A percentile compares a stretch with the other conserved stretches of the same genome.
Evolutionary conservation across 35 echinoderm and acorn worm genomes (phyloP).

Genomic region (Stichopus chloronotus): DNA sequence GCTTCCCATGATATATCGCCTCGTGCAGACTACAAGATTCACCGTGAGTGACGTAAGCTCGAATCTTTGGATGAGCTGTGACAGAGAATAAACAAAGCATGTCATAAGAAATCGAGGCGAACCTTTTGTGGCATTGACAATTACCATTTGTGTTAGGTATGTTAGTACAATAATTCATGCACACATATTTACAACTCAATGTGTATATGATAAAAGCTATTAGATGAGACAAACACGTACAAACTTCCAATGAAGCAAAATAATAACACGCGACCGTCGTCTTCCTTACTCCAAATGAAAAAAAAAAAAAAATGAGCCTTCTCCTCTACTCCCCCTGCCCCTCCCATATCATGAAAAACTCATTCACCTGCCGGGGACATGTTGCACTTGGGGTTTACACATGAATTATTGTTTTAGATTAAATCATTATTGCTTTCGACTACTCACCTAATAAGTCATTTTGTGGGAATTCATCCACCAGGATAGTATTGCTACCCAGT

Average conservation of each 20-base stretch:
- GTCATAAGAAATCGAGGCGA: not conserved
- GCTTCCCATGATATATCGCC: constrained; percentile 34
- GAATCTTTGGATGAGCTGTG: constrained; percentile 42
- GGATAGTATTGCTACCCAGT: constrained; percentile 39
- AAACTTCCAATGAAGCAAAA: too few relatives aligned
- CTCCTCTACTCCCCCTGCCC: too few relatives aligned
- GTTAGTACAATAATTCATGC: not conserved
- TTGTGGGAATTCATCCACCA: constrained; percentile 48
- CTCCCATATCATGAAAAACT: too few relatives aligned
- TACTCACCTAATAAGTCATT: constrained; percentile 58
- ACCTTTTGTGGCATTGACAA: not conserved
- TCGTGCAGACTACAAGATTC: constrained; percentile 47
- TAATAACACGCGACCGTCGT: too few relatives aligned
- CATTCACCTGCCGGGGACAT: too few relatives aligned
- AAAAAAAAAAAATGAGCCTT: too few relatives aligned
- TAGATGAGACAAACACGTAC: too few relatives aligned
- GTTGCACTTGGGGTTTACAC: too few relatives aligned
- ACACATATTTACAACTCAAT: not conserved
- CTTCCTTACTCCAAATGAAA: too few relatives aligned
- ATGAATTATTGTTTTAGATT: too few relatives aligned
- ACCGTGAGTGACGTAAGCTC: constrained; percentile 53
- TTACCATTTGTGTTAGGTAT: not conserved
- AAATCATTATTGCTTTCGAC: too few relatives aligned
- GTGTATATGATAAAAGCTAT: too few relatives aligned
- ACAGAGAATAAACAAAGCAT: not conserved